These are phyloP conservation scores for Macroglossus sobrinus DNA, from an alignment of 2,113 vertebrate species.

Conservation along the genomic window DNA sequence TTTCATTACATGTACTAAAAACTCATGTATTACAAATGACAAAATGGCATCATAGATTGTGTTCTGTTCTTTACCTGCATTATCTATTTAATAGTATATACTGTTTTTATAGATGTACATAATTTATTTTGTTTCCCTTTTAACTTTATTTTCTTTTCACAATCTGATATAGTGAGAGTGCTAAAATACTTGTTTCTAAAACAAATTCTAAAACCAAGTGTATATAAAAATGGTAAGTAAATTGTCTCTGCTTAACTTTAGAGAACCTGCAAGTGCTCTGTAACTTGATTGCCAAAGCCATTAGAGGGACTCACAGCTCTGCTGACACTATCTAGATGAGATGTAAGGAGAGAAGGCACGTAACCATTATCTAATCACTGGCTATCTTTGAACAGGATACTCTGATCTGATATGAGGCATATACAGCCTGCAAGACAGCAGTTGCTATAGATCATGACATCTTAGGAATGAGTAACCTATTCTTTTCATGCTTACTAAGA, in stretches of 20 bases:
- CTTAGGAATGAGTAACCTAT: neutral
- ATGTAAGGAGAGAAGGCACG: neutral
- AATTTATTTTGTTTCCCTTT: neutral
- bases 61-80: neutral
- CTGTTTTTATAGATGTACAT: neutral
- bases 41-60: neutral
- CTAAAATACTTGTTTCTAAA: neutral
- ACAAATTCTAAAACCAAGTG: neutral
- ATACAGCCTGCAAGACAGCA: neutral
- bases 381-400: neutral
- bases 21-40: neutral
- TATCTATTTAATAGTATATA: neutral
- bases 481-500: neutral
- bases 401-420: neutral
- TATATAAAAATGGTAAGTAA: neutral
- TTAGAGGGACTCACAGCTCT: neutral
- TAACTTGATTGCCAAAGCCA: neutral
- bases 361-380: neutral
- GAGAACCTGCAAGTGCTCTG: neutral
- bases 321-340: neutral
- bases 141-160: neutral
- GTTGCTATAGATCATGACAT: neutral
- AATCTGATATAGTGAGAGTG: neutral
- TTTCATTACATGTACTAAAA: neutral
- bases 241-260: neutral